Conservation (phyloP, 2,113 vertebrate species). For the Proteles cristata region DNA sequence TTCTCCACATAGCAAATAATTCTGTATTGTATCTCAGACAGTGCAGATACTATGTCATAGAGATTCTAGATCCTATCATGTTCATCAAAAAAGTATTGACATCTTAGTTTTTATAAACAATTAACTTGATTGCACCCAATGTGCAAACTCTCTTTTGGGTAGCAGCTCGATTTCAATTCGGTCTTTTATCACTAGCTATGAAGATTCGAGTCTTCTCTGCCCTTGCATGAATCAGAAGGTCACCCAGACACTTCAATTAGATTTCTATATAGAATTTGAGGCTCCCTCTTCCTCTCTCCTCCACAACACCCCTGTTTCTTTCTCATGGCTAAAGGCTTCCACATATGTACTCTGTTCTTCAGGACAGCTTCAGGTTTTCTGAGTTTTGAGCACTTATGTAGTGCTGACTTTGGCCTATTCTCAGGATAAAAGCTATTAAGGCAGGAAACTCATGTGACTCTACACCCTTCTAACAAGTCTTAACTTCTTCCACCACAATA, state of each 20-base stretch:
- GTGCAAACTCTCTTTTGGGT: neutral
- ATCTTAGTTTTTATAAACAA: neutral
- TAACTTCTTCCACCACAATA: neutral
- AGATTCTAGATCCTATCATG: neutral
- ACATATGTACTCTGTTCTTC: neutral
- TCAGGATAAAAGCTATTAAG: constrained; percentile 1
- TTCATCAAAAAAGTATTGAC: neutral
- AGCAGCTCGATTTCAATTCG: neutral
- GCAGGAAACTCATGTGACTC: neutral
- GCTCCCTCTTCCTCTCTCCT: neutral
- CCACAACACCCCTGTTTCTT: neutral
- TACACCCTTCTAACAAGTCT: neutral
- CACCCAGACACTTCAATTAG: neutral
- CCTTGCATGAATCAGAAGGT: neutral
- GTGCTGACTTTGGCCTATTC: neutral
- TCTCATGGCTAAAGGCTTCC: neutral
- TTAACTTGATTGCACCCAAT: neutral
- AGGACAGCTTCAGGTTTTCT: neutral
- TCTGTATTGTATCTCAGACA: neutral
- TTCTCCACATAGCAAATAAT: neutral
- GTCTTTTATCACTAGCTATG: neutral
- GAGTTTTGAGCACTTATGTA: neutral
- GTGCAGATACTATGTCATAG: neutral
- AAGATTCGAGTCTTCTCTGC: neutral
- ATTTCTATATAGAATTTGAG: neutral